Evolutionary conservation across 2,888 invertebrate genomes (phyloP), one percentile per base, ranked within the genome.

Genomic region (Drosophila birchii): DNA sequence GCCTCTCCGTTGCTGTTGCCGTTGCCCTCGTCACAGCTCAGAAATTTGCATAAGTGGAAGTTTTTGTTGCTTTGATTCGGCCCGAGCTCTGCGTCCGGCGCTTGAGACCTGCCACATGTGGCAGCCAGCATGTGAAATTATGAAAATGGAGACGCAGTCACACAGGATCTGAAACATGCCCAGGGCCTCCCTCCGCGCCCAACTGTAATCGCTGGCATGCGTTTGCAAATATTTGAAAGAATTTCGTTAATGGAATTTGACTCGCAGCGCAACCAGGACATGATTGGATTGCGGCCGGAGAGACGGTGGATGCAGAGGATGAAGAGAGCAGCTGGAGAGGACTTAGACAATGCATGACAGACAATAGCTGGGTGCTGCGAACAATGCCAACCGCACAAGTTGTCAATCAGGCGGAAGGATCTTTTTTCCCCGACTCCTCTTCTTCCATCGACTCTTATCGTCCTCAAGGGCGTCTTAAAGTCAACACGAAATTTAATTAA

Each of bases 1-100:
- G 23, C 26, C 57, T 57, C 39, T 29, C 47, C 29, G 29, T 29
- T 47, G 29, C 47, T n/a, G 29, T 29, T 47, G 29, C 44, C 23
- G 1, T 6, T 29, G 47, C 12, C 36, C 23, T 45, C 53, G 57
- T 41, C 60, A 18, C 32, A 55, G 55, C 51, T 41, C 26, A 29
- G 55, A 55, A 62, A 86, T 83, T 86, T 82, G 56, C 84, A 83
- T 86, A 82, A 70, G 69, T 67, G 64, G 67, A 77, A 68, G 77
- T 51, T 71, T 62, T 62, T 39, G 39, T 62, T 26, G 39, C 34
- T 56, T 56, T 53, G 55, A 56, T 72, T 71, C 49, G 43, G 39
- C 12, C 38, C 26, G 58, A 47, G 34, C 29, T 41, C 61, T 60
- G 62, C 41, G 72, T 49, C 44, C 36, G 34, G 29, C 45, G 54